Conservation (phyloP, 2,797 vertebrate species). For the Gallirallus australis region DNA sequence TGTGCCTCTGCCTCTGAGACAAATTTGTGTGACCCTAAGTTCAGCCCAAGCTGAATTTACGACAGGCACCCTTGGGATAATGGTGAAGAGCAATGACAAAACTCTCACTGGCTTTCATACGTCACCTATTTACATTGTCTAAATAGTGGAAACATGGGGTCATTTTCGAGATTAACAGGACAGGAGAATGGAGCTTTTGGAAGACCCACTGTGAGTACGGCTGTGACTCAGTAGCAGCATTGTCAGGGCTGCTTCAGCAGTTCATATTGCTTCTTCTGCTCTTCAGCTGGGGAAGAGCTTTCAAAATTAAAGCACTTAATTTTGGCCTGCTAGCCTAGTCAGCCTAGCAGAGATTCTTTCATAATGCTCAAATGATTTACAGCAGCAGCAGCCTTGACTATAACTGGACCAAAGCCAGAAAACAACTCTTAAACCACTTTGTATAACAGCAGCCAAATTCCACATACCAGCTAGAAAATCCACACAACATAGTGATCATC, state of each 20-base stretch:
- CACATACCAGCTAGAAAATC: slow-evolving; percentile 42
- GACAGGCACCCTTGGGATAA: accelerated
- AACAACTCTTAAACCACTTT: not conserved
- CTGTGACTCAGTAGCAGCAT: not conserved
- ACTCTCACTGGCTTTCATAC: not conserved
- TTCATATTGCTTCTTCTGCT: not conserved
- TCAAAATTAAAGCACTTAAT: not conserved
- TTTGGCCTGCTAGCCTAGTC: not conserved
- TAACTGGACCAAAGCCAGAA: slow-evolving; percentile 39
- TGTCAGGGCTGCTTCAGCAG: not conserved
- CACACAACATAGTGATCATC: slow-evolving; percentile 13
- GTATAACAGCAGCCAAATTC: slow-evolving; percentile 30
- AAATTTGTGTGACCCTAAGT: not conserved
- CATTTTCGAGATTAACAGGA: not conserved
- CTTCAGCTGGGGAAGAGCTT: not conserved
- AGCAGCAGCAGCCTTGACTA: slow-evolving; percentile 1
- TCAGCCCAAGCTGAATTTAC: not conserved
- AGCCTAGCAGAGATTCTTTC: slow-evolving; percentile 9
- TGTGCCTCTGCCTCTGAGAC: not conserved
- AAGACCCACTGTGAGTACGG: not conserved
- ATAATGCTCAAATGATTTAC: slow-evolving; percentile 15
- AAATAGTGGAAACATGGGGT: not conserved
- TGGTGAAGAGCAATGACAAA: not conserved
- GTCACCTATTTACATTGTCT: not conserved
- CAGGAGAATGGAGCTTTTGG: not conserved